Evolutionary conservation across 2,113 vertebrate genomes (phyloP), one percentile per base, ranked within the genome.

Genomic region (Etia nguti): DNA sequence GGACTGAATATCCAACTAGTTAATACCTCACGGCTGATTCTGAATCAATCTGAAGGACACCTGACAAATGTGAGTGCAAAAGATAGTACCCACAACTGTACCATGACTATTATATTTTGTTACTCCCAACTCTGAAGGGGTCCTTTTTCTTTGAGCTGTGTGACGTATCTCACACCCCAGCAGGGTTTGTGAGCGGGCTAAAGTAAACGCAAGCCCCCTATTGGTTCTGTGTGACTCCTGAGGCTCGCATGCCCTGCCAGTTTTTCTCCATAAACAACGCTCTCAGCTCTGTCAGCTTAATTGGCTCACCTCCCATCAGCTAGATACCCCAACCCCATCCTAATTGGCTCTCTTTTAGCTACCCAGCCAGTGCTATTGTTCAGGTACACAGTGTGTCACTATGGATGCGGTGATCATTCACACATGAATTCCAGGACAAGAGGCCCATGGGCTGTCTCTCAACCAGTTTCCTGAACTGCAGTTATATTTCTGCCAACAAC

Each of bases 331-430:
- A 86, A 82, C 93, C 88, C 82, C 82, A 83, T 95, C 85, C 87
- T 96, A 96, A 96, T 96, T 96, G 95, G 94, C 93, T 95, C 82
- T 87, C 91, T 95, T 94, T 94, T 92, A 95, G 92, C 89, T 79
- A 85, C 85, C 82, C 89, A 86, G 90, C 91, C 94, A 93, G 92
- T 95, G 91, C 90, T 88, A 95, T 96, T 96, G 95, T 96, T 94
- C 75, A 90, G 93, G 91, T 92, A 86, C 92, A 89, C 88, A 90
- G 92, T 92, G 86, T 89, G 94, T 96, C 90, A 88, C 94, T 92
- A 95, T 95, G 94, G 94, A 94, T 94, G 93, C 83, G 3, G 79
- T 29, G 46, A 93, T 95, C 88, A 89, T 81, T 93, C 89, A 85
- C 82, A 86, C 79, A 90, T 89, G 87, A 94, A 95, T 95, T 93